Evolutionary conservation across 2,797 vertebrate genomes (phyloP), one percentile per base, ranked within the genome.

Genomic region (Neosalanx taihuensis): DNA sequence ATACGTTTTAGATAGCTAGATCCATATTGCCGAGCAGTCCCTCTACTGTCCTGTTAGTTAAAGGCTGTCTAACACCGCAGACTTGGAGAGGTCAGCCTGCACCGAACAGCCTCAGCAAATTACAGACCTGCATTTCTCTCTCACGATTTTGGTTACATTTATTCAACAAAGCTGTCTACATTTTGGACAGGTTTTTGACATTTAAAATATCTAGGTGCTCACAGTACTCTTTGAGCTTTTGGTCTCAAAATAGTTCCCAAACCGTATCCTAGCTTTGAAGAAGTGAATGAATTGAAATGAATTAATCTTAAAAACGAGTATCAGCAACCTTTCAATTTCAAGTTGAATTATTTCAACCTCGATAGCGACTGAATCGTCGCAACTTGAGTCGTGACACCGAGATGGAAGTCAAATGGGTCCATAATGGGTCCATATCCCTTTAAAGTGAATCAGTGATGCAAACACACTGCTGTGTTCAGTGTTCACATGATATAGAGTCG

Each of bases 361-460:
- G 33, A 33, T 31, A 4, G 15, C 76, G 74, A 76, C 72, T 76
- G 79, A 78, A 64, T 77, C 83, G 63, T 83, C 77, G 78, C 78
- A 74, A 87, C 79, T 86, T 86, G 62, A 30, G 71, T 79, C 81
- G 88, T 84, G 86, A 87, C 84, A 78, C 87, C 80, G 85, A 86
- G 84, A 77, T 89, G 84, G 79, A 78, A 81, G 23, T 26, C 23
- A 26, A 26, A 26, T 26, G 23, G 23, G 23, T 26, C 23, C 84
- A 76, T 83, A 86, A 87, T 86, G 85, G 89, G 88, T 87, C 84
- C 81, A 77, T 91, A 88, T 83, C 84, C 89, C 91, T 92, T 91
- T 90, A 90, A 91, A 88, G 81, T 81, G 79, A 86, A 83, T 81
- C 89, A 83, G 85, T 90, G 89, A 89, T 90, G 89, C 83, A 91